A percentile compares a stretch with the other conserved stretches of the same genome.
These are phyloP conservation scores for Rhopalosiphum maidis DNA, from an alignment of 1,140 invertebrate species.

Conservation along the genomic window DNA sequence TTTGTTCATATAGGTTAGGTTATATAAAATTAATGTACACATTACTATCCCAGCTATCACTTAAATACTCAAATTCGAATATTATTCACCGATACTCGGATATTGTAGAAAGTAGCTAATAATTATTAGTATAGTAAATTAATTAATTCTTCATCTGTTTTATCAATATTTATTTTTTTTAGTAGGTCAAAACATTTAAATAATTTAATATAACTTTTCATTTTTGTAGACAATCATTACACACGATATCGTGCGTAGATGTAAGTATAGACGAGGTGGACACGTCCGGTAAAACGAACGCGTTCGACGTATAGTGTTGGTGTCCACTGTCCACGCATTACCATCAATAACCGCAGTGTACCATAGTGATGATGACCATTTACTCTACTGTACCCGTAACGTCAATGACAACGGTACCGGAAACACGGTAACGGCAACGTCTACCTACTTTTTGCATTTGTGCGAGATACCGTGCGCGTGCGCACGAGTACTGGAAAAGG, in stretches of 20 bases:
- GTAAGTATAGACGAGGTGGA: background rate
- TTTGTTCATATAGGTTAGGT: background rate
- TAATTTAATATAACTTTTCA: background rate
- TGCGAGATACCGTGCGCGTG: no score
- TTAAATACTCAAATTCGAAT: background rate
- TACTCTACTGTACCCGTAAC: background rate
- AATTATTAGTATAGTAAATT: background rate
- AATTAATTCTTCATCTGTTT: background rate
- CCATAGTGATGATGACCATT: background rate
- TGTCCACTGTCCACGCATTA: background rate
- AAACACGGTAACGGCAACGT: conserved; percentile 14
- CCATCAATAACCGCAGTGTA: background rate
- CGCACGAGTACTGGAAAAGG: background rate
- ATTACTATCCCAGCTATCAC: no score
- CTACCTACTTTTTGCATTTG: background rate
- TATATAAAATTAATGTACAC: background rate
- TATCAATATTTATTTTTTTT: background rate
- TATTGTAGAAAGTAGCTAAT: background rate
- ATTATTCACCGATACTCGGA: background rate
- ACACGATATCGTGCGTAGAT: background rate
- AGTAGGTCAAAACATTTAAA: background rate
- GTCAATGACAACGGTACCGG: background rate
- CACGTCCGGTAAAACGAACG: background rate
- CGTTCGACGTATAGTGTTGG: background rate
- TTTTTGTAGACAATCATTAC: background rate